phyloP scores from a whole-genome alignment of 2,797 vertebrate genomes.

The Podargus strigoides region DNA sequence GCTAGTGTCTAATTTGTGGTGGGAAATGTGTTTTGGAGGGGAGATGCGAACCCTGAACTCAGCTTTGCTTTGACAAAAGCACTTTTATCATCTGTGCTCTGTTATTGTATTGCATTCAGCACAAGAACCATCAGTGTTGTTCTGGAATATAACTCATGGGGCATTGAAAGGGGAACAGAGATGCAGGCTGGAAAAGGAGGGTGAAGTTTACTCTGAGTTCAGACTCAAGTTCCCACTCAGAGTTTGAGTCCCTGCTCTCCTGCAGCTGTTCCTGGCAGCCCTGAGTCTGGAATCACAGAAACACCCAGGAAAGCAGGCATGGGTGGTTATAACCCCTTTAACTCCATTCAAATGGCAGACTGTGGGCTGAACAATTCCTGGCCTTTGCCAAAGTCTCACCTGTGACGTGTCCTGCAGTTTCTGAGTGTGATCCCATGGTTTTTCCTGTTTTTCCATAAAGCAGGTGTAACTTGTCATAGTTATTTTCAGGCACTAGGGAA shows the following conservation, averaged over 20 bases:
- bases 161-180: neutral
- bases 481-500: neutral
- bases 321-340: neutral
- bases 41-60: neutral
- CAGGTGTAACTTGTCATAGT: neutral
- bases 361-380: neutral
- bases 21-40: neutral
- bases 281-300: neutral
- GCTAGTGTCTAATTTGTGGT: neutral
- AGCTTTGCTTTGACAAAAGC: neutral
- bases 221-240: neutral
- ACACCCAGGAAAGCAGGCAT: neutral
- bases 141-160: neutral
- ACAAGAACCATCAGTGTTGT: accelerated
- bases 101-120: neutral
- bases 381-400: neutral
- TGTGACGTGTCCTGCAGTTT: neutral
- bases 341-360: neutral
- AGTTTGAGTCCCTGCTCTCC: neutral
- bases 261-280: neutral
- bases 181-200: neutral
- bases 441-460: neutral
- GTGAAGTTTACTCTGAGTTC: neutral
- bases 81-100: neutral
- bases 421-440: neutral